Evolutionary conservation across 2,113 vertebrate genomes (phyloP).

Genomic region (Glareola pratincola): DNA sequence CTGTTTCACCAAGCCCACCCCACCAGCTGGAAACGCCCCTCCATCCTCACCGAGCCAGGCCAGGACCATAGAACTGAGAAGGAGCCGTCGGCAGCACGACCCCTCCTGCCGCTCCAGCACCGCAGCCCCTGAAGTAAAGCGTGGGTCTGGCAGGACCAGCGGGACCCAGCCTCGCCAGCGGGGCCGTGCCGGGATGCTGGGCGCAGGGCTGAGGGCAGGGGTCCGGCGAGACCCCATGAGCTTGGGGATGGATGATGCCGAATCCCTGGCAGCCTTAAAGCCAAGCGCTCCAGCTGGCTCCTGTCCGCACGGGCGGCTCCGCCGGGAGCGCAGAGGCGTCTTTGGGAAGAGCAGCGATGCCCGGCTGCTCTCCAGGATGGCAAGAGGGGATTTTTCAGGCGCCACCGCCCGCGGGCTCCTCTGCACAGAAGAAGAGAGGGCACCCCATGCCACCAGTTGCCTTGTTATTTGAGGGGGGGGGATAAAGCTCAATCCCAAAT

Average conservation of each 20-base stretch:
- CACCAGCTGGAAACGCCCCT: neutral
- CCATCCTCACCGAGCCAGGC: neutral
- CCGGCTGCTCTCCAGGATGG: neutral
- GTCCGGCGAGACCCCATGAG: neutral
- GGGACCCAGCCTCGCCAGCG: rapidly evolving
- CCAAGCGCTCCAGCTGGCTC: neutral
- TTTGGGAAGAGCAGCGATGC: neutral
- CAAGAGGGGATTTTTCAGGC: neutral
- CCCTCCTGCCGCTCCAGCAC: neutral
- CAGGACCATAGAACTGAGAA: neutral
- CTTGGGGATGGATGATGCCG: neutral
- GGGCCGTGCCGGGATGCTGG: neutral
- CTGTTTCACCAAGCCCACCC: neutral
- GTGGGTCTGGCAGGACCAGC: neutral
- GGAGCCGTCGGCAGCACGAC: neutral
- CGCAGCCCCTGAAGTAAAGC: neutral
- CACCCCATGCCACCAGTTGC: neutral
- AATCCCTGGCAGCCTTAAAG: neutral
- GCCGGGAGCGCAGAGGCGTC: neutral
- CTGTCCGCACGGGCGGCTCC: neutral
- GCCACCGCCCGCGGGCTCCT: neutral
- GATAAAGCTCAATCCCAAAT: neutral
- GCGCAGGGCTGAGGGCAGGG: neutral
- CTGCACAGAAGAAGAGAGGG: neutral
- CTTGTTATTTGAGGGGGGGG: rapidly evolving